These are phyloP conservation scores for Eumerus sabulonum DNA, from an alignment of 2,888 invertebrate genomes.

Conservation along the genomic window DNA sequence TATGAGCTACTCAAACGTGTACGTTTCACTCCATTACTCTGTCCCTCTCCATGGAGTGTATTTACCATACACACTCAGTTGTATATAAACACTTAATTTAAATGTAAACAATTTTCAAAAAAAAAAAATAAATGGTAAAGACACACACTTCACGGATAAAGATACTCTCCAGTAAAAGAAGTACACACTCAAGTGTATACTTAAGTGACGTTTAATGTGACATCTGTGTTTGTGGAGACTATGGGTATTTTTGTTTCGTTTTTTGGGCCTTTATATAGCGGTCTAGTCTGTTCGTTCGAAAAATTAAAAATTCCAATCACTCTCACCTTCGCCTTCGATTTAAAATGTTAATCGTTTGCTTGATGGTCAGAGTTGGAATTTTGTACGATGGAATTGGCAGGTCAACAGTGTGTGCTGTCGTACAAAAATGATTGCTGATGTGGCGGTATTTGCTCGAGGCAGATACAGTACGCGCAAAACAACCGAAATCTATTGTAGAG, in stretches of 20 bases:
- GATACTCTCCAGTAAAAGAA: constrained; percentile 27
- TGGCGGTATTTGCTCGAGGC: no score
- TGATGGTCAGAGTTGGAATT: no score
- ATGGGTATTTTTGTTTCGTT: constrained; percentile 30
- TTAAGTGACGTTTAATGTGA: constrained; percentile 58
- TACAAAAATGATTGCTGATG: no score
- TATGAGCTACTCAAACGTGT: constrained; percentile 49
- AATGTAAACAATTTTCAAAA: constrained; percentile 47
- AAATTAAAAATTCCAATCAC: constrained; percentile 57
- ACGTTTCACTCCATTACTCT: constrained; percentile 26
- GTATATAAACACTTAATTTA: background rate
- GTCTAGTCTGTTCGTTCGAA: background rate
- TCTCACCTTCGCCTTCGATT: constrained; percentile 12
- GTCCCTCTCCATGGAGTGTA: background rate
- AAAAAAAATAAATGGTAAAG: constrained; percentile 23
- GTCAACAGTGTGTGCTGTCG: no score
- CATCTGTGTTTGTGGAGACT: constrained; percentile 30
- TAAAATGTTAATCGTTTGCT: constrained; percentile 34
- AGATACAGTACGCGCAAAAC: no score
- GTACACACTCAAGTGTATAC: constrained; percentile 44
- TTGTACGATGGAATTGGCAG: no score
- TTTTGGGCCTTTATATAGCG: constrained; percentile 18
- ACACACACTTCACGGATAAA: constrained; percentile 38
- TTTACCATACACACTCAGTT: no score
- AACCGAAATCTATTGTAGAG: no score